Base-by-base conservation (phyloP, 2,888 invertebrate genomes). In the Entomobrya multifasciata region DNA sequence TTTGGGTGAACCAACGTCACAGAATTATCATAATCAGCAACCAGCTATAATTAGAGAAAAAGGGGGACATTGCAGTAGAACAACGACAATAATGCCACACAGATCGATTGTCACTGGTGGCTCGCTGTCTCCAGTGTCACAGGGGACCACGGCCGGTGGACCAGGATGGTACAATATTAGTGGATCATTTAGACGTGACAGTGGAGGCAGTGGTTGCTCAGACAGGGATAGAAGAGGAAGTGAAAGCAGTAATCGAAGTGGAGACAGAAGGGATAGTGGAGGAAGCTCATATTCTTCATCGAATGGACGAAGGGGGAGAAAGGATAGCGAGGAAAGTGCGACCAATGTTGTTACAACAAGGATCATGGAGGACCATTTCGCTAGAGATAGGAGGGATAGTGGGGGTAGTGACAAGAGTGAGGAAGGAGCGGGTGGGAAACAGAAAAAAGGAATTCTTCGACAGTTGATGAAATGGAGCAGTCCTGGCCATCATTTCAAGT, bases 401-500 rank as follows among this genome's bases (percentile, higher is more conserved):
- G 87, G 60, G 3, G 55, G 57, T 36, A 87, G 82, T 78, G 87
- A 87, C 36, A 70, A 65, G 47, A 83, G 87, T 44, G 83, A 84
- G 10, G 83, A 79, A 2, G 57, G 62, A 13, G 8, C 36, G 36
- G 36, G 36, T n/a, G 27, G 49, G 1, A 80, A 72, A 22, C 52
- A 36, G 65, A 87, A 84, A 62, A 47, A 44, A 22, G 87, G 87
- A 52, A 89, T 90, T 70, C 88, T 90, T 52, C 87, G 90, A 0
- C 88, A 89, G 57, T 62, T 90, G 20, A 89, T 89, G 47, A 90
- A 90, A 62, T 90, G 90, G 90, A 87, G 90, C 10, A 89, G 88
- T 82, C 90, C 90, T n/a, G 88, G 70, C 13, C 78, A 79, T 41
- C 84, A 77, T 49, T 79, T 79, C 72, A 78, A 44, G 17, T 49